Percentiles rank a stretch among this genome's conserved stretches.
Conservation (phyloP, 2,888 invertebrate species). For the Allolobophora icterica region DNA sequence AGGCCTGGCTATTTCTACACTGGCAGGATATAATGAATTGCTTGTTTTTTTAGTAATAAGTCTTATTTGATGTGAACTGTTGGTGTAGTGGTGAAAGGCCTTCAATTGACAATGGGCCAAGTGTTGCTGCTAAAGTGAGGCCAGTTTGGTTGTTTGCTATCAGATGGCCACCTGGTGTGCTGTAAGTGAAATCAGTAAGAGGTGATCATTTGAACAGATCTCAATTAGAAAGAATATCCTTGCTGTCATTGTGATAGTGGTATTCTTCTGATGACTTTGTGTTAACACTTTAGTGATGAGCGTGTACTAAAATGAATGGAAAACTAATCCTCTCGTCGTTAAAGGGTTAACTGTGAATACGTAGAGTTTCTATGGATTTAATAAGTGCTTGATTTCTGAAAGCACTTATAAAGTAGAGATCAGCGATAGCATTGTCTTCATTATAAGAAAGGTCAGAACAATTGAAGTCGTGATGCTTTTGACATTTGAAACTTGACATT, state of each 20-base stretch:
- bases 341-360: too few relatives aligned
- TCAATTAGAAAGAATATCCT: neutral
- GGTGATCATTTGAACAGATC: neutral
- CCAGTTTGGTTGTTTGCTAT: neutral
- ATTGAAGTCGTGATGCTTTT: neutral
- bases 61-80: neutral
- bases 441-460: neutral
- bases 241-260: constrained; percentile 5
- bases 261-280: neutral
- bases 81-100: neutral
- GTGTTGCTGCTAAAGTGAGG: neutral
- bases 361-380: neutral
- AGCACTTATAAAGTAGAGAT: neutral
- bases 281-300: too few relatives aligned
- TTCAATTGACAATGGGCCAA: neutral
- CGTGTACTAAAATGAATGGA: too few relatives aligned
- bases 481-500: neutral
- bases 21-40: neutral
- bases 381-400: neutral
- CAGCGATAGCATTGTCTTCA: neutral
- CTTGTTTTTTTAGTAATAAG: neutral
- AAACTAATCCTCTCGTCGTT: too few relatives aligned
- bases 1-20: neutral
- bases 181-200: neutral
- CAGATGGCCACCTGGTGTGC: neutral